phyloP scores from a whole-genome alignment of 64 coral and sea anemone species.

The Stichodactyla mertensii region DNA sequence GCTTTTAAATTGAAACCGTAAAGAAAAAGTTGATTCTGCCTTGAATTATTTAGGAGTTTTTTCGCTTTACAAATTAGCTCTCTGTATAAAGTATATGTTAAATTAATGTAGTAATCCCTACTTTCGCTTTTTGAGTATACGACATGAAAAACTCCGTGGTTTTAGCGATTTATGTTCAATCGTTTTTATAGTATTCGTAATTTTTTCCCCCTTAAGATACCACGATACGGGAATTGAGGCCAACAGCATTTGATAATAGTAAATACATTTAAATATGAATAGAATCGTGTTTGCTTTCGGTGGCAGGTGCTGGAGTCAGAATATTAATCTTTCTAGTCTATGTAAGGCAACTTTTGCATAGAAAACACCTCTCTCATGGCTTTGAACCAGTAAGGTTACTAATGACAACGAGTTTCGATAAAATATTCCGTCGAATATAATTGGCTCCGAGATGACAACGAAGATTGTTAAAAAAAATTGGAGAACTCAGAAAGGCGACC shows the following conservation, averaged over 20 bases:
- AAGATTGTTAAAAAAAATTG: conserved; percentile 15
- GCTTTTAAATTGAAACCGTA: neutral
- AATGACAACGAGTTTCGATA: neutral
- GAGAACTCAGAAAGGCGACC: neutral
- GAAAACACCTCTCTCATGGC: conserved; percentile 6
- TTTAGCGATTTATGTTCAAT: neutral
- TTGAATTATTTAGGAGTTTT: neutral
- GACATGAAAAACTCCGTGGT: neutral
- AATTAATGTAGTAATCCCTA: neutral
- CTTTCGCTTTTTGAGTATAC: neutral
- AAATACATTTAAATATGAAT: conserved; percentile 69
- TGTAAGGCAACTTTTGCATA: neutral
- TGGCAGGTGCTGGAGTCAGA: conserved; percentile 39
- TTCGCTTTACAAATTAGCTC: neutral
- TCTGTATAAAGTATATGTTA: neutral
- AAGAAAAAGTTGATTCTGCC: neutral
- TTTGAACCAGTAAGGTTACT: neutral
- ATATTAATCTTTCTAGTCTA: conserved; percentile 40
- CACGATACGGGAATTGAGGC: neutral
- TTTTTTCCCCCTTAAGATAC: neutral
- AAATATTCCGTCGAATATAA: conserved; percentile 13
- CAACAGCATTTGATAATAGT: neutral
- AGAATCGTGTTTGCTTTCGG: conserved; percentile 8
- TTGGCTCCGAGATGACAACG: conserved; percentile 16
- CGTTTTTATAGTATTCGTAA: neutral